Evolutionary conservation across 2,113 vertebrate genomes (phyloP).

Genomic region (Australoheros scitulus): DNA sequence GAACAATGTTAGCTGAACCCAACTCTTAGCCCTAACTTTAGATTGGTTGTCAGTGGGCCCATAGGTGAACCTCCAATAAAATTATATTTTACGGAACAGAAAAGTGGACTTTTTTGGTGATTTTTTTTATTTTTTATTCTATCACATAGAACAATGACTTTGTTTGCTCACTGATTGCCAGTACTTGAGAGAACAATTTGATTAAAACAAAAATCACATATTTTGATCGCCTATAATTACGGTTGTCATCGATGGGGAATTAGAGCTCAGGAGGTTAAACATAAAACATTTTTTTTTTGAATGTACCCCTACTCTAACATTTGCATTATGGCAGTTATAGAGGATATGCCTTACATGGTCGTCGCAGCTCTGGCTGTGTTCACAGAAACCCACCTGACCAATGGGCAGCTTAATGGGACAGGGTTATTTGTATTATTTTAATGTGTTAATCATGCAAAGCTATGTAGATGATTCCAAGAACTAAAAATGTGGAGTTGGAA

Average conservation of each 20-base stretch:
- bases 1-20: not conserved
- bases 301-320: no score
- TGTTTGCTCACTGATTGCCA: not conserved
- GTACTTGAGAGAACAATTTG: no score
- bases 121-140: no score
- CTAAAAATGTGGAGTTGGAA: no score
- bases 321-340: not conserved
- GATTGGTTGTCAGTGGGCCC: not conserved
- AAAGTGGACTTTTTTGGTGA: not conserved
- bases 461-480: no score
- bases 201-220: no score
- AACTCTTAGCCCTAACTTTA: not conserved
- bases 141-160: not conserved
- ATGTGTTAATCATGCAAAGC: no score
- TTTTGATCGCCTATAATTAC: not conserved
- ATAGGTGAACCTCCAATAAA: not conserved
- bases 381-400: no score
- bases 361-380: no score
- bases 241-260: not conserved
- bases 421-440: no score
- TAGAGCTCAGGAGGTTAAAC: not conserved
- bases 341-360: not conserved
- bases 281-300: no score
- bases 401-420: no score
- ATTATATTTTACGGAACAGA: not conserved